Evolutionary conservation across 2,888 invertebrate genomes (phyloP).

Genomic region (Agrypnus murinus): DNA sequence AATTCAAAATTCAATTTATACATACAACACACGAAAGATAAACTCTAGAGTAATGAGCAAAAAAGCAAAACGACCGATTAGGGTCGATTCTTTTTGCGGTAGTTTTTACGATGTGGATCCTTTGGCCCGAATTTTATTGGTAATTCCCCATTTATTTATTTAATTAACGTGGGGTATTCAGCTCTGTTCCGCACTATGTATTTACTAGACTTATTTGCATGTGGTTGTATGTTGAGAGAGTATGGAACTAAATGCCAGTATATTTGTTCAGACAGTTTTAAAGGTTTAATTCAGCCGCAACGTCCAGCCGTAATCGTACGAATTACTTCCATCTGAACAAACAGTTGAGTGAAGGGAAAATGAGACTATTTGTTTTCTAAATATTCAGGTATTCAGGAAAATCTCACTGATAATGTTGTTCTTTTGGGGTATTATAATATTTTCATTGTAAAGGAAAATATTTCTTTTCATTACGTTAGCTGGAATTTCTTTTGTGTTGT

Average conservation of each 20-base stretch:
- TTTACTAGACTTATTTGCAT: slow-evolving; percentile 40
- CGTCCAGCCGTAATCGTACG: slow-evolving; percentile 35
- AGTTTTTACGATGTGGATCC: slow-evolving; percentile 22
- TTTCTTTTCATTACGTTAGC: too few species aligned
- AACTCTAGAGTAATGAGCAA: slow-evolving; percentile 21
- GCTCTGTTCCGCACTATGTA: slow-evolving; percentile 28
- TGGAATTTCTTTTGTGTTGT: too few species aligned
- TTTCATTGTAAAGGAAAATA: not conserved
- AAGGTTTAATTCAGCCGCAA: slow-evolving; percentile 44
- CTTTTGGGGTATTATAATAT: slow-evolving; percentile 1
- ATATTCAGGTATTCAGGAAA: slow-evolving; percentile 16
- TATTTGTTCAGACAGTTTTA: slow-evolving; percentile 40
- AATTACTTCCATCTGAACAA: slow-evolving; percentile 45
- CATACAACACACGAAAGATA: slow-evolving; percentile 23
- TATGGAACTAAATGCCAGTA: slow-evolving; percentile 36
- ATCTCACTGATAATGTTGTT: not conserved
- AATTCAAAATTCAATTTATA: slow-evolving; percentile 34
- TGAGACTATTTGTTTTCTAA: slow-evolving; percentile 24
- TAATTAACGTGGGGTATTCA: slow-evolving; percentile 37
- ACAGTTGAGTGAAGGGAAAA: slow-evolving; percentile 34
- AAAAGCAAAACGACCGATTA: slow-evolving; percentile 33
- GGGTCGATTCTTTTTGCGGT: slow-evolving; percentile 31
- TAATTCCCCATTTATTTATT: slow-evolving; percentile 35
- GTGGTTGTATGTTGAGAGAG: slow-evolving; percentile 35
- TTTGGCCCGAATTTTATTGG: slow-evolving; percentile 22